phyloP scores from a whole-genome alignment of 2,888 invertebrate genomes.

The Acronicta alni region DNA sequence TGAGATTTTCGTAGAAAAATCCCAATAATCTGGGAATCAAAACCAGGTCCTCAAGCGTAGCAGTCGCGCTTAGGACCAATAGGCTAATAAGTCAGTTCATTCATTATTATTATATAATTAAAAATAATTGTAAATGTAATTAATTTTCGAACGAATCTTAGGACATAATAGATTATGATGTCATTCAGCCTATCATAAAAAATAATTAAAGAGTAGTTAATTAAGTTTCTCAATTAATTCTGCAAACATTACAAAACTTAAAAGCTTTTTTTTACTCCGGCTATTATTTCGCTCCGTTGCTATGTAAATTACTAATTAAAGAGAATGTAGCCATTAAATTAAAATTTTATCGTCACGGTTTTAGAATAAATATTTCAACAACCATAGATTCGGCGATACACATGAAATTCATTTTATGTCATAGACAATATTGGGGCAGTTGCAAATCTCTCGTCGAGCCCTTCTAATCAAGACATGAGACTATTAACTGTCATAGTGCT shows the following conservation, averaged over 20 bases:
- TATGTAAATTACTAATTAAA: slow-evolving; percentile 18
- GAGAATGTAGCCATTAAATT: slow-evolving; percentile 15
- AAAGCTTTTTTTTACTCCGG: slow-evolving; percentile 12
- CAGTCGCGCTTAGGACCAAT: too few species aligned
- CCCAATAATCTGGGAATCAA: too few species aligned
- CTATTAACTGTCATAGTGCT: slow-evolving; percentile 17
- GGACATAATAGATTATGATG: background rate
- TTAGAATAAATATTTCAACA: slow-evolving; percentile 13
- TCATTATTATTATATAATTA: too few species aligned
- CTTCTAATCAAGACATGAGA: slow-evolving; percentile 19
- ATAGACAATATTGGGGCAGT: slow-evolving; percentile 11
- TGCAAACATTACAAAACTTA: slow-evolving; percentile 21
- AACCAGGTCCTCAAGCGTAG: too few species aligned
- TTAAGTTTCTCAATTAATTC: slow-evolving; percentile 21
- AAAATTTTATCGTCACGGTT: slow-evolving; percentile 1
- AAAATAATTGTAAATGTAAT: too few species aligned
- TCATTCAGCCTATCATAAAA: slow-evolving; percentile 7
- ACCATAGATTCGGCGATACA: background rate
- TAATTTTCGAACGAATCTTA: background rate
- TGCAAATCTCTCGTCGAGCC: slow-evolving; percentile 36
- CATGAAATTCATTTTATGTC: background rate
- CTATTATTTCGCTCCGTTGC: slow-evolving; percentile 18
- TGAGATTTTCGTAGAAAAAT: too few species aligned
- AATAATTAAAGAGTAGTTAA: slow-evolving; percentile 21
- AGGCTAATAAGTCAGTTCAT: too few species aligned